These are phyloP conservation scores for Tribolium castaneum DNA, from an alignment of 1,140 invertebrate species.

Conservation along the genomic window DNA sequence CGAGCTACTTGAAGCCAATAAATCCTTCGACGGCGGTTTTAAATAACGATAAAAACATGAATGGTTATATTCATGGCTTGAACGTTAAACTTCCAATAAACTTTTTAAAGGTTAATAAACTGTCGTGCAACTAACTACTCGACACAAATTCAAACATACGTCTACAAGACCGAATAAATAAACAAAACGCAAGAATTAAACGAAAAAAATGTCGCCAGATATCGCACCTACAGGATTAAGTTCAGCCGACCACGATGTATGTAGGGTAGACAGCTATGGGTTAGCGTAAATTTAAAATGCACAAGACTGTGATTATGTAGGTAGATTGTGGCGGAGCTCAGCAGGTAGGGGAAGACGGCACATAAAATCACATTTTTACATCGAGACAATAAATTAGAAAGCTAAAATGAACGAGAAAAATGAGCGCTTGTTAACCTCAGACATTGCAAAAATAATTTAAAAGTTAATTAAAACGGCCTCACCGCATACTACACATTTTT, in stretches of 20 bases:
- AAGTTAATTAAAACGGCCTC: neutral
- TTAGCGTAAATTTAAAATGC: neutral
- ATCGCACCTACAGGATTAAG: neutral
- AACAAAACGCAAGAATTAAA: neutral
- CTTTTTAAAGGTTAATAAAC: constrained; percentile 38
- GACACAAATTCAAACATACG: constrained; percentile 17
- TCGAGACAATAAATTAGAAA: neutral
- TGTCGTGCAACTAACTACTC: constrained; percentile 35
- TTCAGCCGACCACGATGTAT: neutral
- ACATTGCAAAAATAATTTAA: neutral
- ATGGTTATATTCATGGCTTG: constrained; percentile 36
- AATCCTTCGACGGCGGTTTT: constrained; percentile 34
- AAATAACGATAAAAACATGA: constrained; percentile 41
- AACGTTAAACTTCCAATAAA: constrained; percentile 38
- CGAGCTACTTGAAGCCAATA: constrained; percentile 37
- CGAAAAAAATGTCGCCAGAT: too few species aligned
- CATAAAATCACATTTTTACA: neutral
- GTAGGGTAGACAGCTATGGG: neutral
- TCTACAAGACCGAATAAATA: neutral
- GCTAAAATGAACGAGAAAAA: neutral
- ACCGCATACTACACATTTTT: too few species aligned
- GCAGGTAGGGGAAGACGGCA: neutral
- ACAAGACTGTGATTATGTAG: neutral
- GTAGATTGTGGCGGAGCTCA: neutral
- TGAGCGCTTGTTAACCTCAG: neutral